phyloP scores from a whole-genome alignment of 2,113 vertebrate genomes.

The Rhinolophus sinicus region DNA sequence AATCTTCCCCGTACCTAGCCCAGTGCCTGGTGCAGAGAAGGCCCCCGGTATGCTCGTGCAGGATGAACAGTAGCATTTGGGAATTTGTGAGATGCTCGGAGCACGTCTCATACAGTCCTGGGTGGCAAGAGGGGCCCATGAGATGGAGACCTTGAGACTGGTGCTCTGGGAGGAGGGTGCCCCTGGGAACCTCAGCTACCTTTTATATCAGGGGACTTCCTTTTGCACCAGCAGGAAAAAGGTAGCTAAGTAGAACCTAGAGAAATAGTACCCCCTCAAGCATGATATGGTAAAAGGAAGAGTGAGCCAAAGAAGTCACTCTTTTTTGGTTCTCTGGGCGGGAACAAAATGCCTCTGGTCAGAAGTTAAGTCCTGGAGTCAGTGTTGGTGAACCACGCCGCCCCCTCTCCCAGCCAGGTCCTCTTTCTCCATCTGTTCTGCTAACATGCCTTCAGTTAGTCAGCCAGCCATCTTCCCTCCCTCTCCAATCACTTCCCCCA shows the following conservation, averaged over 20 bases:
- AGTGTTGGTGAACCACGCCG: background rate
- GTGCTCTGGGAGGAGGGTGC: background rate
- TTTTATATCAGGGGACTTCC: background rate
- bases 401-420: background rate
- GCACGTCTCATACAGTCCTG: background rate
- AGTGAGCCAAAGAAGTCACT: background rate
- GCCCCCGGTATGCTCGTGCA: background rate
- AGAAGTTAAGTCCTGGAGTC: background rate
- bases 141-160: too few relatives aligned
- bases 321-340: background rate
- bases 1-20: background rate
- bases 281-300: background rate
- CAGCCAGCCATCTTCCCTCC: background rate
- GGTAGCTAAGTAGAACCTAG: background rate
- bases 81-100: background rate
- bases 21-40: background rate
- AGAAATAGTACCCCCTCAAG: background rate
- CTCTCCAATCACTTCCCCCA: background rate
- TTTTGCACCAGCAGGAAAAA: background rate
- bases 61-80: background rate
- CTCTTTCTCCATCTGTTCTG: background rate
- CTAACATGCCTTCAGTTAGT: background rate
- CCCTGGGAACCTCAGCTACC: background rate
- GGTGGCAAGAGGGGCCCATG: background rate
- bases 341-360: background rate